Base-by-base conservation (phyloP, 2,888 invertebrate species). In the Netelia melanura region DNA sequence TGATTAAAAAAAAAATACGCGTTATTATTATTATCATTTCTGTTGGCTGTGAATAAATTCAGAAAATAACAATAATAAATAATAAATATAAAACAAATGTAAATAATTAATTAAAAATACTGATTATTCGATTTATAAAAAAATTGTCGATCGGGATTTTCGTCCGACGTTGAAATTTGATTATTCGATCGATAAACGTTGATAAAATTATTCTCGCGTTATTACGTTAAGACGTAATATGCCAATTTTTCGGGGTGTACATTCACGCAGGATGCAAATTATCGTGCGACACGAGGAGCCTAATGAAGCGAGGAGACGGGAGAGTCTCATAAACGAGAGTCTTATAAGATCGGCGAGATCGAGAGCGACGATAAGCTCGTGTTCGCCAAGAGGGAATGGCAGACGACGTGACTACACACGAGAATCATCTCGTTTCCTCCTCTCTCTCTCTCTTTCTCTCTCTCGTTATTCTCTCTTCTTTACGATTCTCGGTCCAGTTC, bases 271-370 rank as follows among this genome's bases (percentile, higher is more conserved):
- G 62, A 81, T 81, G 81, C 81, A 76, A 81, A 81, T 81, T 54
- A 81, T 81, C 68, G 81, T 81, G 81, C 76, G 81, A 81, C 76
- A 71, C 64, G 70, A 70, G 64, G 44, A 67, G 81, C 70, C 72
- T 83, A 85, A 85, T 85, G 76, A 85, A 54, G 52, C 79, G 58
- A 25, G 48, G 61, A 72, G 81, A 81, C 56, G 81, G 72, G 72
- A 72, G 72, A 78, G 78, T 78, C 77, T 67, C 68, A 77, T 79
- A 64, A 79, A 54, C 78, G 48, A 62, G 77, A 30, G 30, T 30
- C 64, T 85, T 77, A 77, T 76, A 67, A 83, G 79, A 76, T 71
- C 82, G 61, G 79, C 76, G 43, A 85, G 85, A 85, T 85, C 80
- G 76, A 72, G 83, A 83, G 76, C 79, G 72, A 58, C 10, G 85